Percentiles rank a stretch among this genome's conserved stretches.
Evolutionary conservation across 2,888 invertebrate genomes (phyloP).

Genomic region (Chymomyza procnemis): DNA sequence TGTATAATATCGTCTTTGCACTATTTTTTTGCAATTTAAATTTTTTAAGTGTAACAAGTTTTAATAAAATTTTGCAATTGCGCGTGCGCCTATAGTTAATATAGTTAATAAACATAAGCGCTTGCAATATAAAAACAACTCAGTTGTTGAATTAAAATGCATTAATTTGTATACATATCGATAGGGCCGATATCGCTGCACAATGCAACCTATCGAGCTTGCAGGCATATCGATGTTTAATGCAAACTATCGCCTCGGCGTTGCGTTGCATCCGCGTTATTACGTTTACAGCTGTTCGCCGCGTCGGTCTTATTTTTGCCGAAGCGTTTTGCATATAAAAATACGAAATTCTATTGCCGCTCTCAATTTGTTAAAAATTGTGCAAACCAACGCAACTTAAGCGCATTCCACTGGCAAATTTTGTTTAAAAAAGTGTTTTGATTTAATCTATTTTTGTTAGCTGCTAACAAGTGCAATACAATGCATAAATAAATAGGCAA

Average conservation of each 20-base stretch:
- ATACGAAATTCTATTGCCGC: background rate
- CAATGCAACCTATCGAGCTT: background rate
- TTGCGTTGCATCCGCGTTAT: background rate
- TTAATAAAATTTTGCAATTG: no score
- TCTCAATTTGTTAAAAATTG: background rate
- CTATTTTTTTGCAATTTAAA: background rate
- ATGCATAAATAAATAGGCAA: background rate
- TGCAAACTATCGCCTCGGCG: background rate
- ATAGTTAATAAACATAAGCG: no score
- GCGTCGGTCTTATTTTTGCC: background rate
- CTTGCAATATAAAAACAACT: no score
- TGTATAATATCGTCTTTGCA: background rate
- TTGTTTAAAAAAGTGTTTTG: background rate
- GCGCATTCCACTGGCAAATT: background rate
- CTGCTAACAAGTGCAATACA: background rate
- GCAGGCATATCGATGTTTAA: background rate
- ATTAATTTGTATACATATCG: no score
- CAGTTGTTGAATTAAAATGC: no score
- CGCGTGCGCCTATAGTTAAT: no score
- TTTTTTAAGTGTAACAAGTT: no score
- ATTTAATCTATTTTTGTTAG: background rate
- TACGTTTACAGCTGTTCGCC: constrained; percentile 1
- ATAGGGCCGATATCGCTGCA: no score
- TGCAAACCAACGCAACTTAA: background rate
- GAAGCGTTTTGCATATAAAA: background rate